These are phyloP conservation scores for Zygogramma bicolorata DNA, from an alignment of 2,888 invertebrate genomes.

Conservation along the genomic window DNA sequence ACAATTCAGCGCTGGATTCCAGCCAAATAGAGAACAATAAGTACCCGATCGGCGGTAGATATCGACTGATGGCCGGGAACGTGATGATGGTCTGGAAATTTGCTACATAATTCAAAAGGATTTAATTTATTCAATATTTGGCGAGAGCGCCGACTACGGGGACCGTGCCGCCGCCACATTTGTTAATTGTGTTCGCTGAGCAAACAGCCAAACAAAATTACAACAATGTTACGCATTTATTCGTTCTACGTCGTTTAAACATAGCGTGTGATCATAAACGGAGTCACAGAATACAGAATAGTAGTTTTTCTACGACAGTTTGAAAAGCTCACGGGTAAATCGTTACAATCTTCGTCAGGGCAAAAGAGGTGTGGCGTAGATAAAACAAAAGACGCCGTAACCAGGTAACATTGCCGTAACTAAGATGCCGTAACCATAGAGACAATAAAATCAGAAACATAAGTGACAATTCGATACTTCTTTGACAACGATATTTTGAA, in stretches of 20 bases:
- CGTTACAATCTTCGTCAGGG: too few species aligned
- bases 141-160: not conserved
- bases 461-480: too few species aligned
- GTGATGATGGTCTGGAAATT: not conserved
- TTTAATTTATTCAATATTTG: not conserved
- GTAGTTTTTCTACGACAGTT: not conserved
- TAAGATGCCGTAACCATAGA: too few species aligned
- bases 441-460: too few species aligned
- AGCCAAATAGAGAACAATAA: not conserved
- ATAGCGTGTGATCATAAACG: not conserved
- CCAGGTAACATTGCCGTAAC: too few species aligned
- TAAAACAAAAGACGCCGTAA: too few species aligned
- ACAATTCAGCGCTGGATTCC: not conserved
- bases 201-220: not conserved
- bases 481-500: too few species aligned
- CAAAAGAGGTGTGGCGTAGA: too few species aligned
- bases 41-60: not conserved
- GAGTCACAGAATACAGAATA: not conserved
- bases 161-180: not conserved
- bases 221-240: not conserved
- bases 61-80: not conserved
- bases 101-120: not conserved
- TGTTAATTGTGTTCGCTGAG: slow-evolving; percentile 5
- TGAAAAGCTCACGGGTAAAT: too few species aligned
- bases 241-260: not conserved